phyloP scores from a whole-genome alignment of 2,113 vertebrate species.

The Anarhynchus alexandrinus region DNA sequence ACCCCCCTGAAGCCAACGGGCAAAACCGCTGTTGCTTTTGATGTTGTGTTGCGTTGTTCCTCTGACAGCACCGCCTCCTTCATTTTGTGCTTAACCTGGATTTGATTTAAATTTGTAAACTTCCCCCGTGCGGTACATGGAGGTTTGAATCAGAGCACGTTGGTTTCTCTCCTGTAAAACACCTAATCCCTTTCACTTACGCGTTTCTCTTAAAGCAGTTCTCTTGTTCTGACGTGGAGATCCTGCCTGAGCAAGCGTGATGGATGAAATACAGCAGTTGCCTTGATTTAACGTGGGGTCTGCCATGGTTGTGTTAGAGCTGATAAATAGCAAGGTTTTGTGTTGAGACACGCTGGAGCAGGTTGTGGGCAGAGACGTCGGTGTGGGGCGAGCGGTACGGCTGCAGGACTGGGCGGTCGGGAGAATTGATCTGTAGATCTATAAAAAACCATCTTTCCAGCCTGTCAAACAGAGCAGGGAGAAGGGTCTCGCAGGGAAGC shows the following conservation, averaged over 20 bases:
- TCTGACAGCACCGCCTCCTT: background rate
- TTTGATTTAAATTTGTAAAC: background rate
- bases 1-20: background rate
- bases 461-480: background rate
- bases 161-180: slow-evolving; percentile 7
- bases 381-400: background rate
- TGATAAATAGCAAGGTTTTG: background rate
- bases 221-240: background rate
- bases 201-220: background rate
- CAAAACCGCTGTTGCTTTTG: background rate
- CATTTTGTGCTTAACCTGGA: background rate
- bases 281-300: background rate
- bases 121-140: fast-evolving
- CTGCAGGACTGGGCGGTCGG: background rate
- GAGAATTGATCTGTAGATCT: background rate
- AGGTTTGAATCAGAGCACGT: background rate
- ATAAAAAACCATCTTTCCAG: background rate
- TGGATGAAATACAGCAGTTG: background rate
- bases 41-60: fast-evolving
- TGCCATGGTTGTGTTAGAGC: background rate
- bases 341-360: background rate
- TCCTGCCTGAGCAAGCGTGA: background rate
- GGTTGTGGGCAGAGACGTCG: background rate
- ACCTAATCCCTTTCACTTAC: background rate
- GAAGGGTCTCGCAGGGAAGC: fast-evolving